phyloP scores from a whole-genome alignment of 2,888 invertebrate species.

The Xestobium rufovillosum region DNA sequence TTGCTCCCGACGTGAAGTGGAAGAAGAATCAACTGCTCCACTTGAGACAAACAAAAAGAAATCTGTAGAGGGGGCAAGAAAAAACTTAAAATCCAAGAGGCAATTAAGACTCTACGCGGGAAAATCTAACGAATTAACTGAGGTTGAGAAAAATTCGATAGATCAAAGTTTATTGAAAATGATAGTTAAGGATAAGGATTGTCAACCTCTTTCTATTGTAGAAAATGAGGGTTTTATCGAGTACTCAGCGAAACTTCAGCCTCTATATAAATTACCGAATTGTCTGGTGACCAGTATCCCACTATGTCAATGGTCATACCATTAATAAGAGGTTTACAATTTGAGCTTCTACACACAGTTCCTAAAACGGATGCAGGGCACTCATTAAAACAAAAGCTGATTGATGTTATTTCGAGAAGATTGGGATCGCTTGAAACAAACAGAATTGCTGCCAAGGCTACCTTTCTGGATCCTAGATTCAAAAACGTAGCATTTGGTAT shows the following conservation, averaged over 20 bases:
- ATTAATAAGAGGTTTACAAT: slow-evolving; percentile 23
- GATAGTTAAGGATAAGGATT: slow-evolving; percentile 22
- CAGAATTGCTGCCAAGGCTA: slow-evolving; percentile 22
- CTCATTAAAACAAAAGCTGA: slow-evolving; percentile 13
- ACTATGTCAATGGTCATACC: slow-evolving; percentile 26
- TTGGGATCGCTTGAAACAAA: slow-evolving; percentile 20
- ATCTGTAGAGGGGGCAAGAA: no score
- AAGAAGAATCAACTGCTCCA: no score
- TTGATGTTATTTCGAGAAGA: slow-evolving; percentile 15
- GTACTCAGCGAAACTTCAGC: slow-evolving; percentile 21
- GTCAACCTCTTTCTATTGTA: slow-evolving; percentile 26
- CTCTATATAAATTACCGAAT: slow-evolving; percentile 21
- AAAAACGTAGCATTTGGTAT: slow-evolving; percentile 24
- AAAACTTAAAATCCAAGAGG: no score
- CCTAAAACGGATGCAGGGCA: slow-evolving; percentile 16
- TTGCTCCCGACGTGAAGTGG: no score
- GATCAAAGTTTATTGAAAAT: slow-evolving; percentile 21
- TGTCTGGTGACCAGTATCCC: slow-evolving; percentile 26
- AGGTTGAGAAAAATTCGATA: slow-evolving; percentile 8
- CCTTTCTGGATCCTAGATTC: slow-evolving; percentile 26
- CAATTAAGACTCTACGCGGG: slow-evolving; percentile 7
- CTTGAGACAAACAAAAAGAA: no score
- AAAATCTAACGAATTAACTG: slow-evolving; percentile 4
- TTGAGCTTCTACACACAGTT: slow-evolving; percentile 6
- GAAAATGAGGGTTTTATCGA: slow-evolving; percentile 27